Evolutionary conservation across 2,113 vertebrate genomes (phyloP), one percentile per base, ranked within the genome.

Genomic region (Pseudopodoces humilis): DNA sequence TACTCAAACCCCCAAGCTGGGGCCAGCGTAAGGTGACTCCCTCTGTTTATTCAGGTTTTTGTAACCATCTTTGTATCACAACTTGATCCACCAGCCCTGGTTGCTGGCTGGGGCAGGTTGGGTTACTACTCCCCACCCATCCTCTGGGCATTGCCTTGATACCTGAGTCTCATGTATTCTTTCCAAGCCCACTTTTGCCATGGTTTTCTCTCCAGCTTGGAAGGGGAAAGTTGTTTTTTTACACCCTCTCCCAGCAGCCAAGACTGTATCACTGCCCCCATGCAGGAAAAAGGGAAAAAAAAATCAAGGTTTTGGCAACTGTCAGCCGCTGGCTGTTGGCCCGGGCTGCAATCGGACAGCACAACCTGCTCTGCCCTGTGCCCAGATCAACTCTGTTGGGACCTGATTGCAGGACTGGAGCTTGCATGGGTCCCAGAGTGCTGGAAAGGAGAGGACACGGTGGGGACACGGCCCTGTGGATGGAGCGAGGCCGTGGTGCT

Each of bases 291-390:
- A 5, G 7, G 2, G 7, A 0, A 37, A 35, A 13, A 13, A 76
- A 89, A 94, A 92, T 85, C 70, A 93, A 91, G 83, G 67, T 19
- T 83, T 63, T 68, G 79, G 71, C 0, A 0, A 35, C 53, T 28
- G 44, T 0, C 0, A 46, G 58, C 5, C 30, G 30, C 79, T 94
- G 93, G 88, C 80, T 8, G 30, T 53, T n/a, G 2, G 25, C 91
- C 85, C 9, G 0, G 30, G 33, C 70, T 4, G 13, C n/a, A 85
- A 71, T 87, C 62, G 0, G 65, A 4, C 2, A 4, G 59, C 31
- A 58, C 84, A 89, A 28, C 53, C 79, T 1, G 13, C 63, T 33
- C 33, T 88, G 76, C 47, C 47, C 76, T 5, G 5, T 52, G 77
- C 53, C 52, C 75, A 22, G 37, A 43, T 21, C 1, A 4, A n/a